Conservation (phyloP, 2,797 vertebrate genomes). For the Epinephelus malabaricus region DNA sequence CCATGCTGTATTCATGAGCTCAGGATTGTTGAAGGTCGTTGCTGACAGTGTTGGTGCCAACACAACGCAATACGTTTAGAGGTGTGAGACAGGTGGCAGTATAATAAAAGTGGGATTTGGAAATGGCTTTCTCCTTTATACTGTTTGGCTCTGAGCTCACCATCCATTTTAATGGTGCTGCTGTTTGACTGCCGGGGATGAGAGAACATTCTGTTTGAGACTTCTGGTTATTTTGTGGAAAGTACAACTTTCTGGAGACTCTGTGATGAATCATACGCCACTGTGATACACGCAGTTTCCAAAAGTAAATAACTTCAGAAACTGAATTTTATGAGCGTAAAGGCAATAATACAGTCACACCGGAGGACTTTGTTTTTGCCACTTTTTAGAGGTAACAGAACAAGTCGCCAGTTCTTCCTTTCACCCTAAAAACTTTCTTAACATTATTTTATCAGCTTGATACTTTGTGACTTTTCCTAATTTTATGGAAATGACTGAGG, state of each 20-base stretch:
- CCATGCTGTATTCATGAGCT: slow-evolving; percentile 59
- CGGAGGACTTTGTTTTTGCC: background rate
- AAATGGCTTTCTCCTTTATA: slow-evolving; percentile 66
- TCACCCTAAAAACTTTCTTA: background rate
- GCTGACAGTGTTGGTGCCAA: slow-evolving; percentile 57
- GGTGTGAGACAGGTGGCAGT: slow-evolving; percentile 65
- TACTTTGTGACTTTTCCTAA: background rate
- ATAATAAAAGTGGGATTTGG: slow-evolving; percentile 66
- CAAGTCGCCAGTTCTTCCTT: background rate
- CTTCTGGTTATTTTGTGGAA: slow-evolving; percentile 51
- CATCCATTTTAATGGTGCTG: slow-evolving; percentile 58
- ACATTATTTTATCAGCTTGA: background rate
- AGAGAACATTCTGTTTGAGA: slow-evolving; percentile 47
- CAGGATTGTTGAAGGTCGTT: slow-evolving; percentile 65
- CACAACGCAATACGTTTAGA: slow-evolving; percentile 59
- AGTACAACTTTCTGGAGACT: slow-evolving; percentile 39
- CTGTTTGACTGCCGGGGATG: slow-evolving; percentile 54
- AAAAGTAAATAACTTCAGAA: slow-evolving; percentile 15
- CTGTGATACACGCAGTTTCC: background rate
- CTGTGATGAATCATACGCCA: slow-evolving; percentile 24
- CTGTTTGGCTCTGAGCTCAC: slow-evolving; percentile 61
- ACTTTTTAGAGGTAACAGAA: slow-evolving; percentile 4
- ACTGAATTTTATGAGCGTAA: background rate
- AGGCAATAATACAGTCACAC: background rate
- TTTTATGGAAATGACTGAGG: background rate